A percentile compares a stretch with the other conserved stretches of the same genome.
phyloP scores from a whole-genome alignment of 1,140 invertebrate species.

The Whitmania pigra region DNA sequence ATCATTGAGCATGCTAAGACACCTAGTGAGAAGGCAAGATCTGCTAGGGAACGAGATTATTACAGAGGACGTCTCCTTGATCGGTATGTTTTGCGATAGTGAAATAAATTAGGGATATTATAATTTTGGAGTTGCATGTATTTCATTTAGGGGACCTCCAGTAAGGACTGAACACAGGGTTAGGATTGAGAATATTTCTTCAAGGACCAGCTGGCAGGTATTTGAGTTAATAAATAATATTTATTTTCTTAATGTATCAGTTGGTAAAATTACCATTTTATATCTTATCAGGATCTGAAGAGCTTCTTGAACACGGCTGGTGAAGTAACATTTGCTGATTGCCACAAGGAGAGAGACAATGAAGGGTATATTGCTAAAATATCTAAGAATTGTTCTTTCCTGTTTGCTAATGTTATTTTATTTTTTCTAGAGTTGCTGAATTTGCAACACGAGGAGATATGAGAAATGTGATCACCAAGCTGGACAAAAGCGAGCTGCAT shows the following conservation, averaged over 20 bases:
- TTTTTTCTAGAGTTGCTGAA: conserved; percentile 35
- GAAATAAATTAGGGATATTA: too few species aligned
- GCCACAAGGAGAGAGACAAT: conserved; percentile 86
- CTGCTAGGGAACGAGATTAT: conserved; percentile 7
- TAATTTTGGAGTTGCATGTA: neutral
- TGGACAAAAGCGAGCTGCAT: conserved; percentile 85
- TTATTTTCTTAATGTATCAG: neutral
- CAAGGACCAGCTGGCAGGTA: conserved; percentile 19
- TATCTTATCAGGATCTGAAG: conserved; percentile 47
- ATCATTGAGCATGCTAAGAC: conserved; percentile 10
- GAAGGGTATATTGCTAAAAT: conserved; percentile 53
- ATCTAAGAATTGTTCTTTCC: neutral
- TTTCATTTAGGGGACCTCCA: conserved; percentile 1
- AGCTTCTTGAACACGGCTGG: conserved; percentile 97
- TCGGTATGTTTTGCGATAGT: neutral
- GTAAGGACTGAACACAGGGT: conserved; percentile 15
- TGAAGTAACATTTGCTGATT: conserved; percentile 97
- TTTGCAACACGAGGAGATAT: conserved; percentile 59
- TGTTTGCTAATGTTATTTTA: neutral
- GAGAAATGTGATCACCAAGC: conserved; percentile 85
- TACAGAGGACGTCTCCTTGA: neutral
- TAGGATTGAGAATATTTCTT: conserved; percentile 18
- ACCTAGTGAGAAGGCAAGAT: conserved; percentile 2
- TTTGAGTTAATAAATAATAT: neutral
- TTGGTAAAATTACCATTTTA: too few species aligned